phyloP scores from a whole-genome alignment of 64 coral and sea anemone species.

The Orbicella faveolata region DNA sequence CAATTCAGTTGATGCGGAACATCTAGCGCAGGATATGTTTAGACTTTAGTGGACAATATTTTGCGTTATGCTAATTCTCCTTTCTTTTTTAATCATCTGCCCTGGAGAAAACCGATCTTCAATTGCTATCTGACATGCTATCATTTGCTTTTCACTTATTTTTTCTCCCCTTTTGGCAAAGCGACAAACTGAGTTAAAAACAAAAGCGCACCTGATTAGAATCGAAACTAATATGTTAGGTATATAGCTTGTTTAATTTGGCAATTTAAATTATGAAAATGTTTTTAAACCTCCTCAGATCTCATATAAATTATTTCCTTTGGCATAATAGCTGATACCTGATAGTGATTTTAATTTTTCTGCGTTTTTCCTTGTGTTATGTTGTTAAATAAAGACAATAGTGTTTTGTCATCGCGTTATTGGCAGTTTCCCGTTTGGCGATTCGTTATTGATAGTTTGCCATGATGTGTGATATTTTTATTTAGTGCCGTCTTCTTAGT shows the following conservation, averaged over 20 bases:
- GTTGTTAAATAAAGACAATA: background rate
- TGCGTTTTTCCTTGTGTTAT: background rate
- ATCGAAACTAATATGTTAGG: background rate
- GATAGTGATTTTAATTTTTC: background rate
- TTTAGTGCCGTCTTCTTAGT: too few relatives aligned
- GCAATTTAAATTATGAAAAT: conserved; percentile 14
- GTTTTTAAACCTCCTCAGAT: background rate
- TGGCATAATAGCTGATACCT: background rate
- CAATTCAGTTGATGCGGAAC: too few relatives aligned
- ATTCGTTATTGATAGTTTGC: background rate
- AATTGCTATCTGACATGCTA: background rate
- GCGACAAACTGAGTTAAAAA: background rate
- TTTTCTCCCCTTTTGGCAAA: background rate
- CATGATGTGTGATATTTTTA: background rate
- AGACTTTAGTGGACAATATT: background rate
- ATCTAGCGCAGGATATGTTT: too few relatives aligned
- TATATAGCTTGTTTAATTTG: background rate
- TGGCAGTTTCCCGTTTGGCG: background rate
- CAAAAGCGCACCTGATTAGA: background rate
- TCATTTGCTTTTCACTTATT: background rate
- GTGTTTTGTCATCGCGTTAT: background rate
- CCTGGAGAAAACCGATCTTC: background rate
- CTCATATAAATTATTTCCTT: background rate
- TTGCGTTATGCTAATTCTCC: background rate
- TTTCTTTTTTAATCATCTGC: background rate